Conservation (phyloP, 2,888 invertebrate genomes). For the Amiota minor region DNA sequence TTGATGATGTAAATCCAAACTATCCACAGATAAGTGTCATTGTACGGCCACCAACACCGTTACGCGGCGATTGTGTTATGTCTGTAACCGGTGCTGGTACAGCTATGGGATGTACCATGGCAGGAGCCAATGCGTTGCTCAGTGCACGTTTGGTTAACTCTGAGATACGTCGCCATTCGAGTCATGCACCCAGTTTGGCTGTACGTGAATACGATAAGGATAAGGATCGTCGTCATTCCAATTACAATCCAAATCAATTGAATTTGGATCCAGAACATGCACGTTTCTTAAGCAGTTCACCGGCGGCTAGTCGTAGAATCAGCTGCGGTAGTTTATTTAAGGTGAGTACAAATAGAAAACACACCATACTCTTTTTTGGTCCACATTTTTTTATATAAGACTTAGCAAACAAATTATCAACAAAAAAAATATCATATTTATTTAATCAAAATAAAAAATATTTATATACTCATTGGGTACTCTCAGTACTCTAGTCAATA, state of each 20-base stretch:
- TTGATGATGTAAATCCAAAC: slow-evolving; percentile 73
- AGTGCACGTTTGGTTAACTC: slow-evolving; percentile 66
- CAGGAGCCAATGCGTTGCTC: slow-evolving; percentile 66
- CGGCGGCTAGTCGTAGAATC: slow-evolving; percentile 90
- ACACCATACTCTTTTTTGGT: not conserved
- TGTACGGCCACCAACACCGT: slow-evolving; percentile 84
- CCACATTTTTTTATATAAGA: not conserved
- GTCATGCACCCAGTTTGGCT: slow-evolving; percentile 74
- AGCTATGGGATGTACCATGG: slow-evolving; percentile 42
- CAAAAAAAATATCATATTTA: not conserved
- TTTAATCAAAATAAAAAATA: too few relatives aligned
- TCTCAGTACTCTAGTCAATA: too few relatives aligned
- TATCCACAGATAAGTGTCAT: slow-evolving; percentile 82
- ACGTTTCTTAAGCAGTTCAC: slow-evolving; percentile 82
- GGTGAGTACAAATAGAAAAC: slow-evolving; percentile 72
- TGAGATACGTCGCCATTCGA: slow-evolving; percentile 73
- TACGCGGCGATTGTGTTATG: slow-evolving; percentile 77
- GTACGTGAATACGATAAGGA: slow-evolving; percentile 74
- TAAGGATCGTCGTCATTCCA: slow-evolving; percentile 73
- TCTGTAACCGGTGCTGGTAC: slow-evolving; percentile 50
- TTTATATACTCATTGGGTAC: too few relatives aligned
- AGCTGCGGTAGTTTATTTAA: slow-evolving; percentile 92
- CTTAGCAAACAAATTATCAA: slow-evolving; percentile 10
- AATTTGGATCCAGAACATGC: slow-evolving; percentile 79
- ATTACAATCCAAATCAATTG: slow-evolving; percentile 78